Evolutionary conservation across 2,113 vertebrate species (phyloP).

Genomic region (Procapra przewalskii): DNA sequence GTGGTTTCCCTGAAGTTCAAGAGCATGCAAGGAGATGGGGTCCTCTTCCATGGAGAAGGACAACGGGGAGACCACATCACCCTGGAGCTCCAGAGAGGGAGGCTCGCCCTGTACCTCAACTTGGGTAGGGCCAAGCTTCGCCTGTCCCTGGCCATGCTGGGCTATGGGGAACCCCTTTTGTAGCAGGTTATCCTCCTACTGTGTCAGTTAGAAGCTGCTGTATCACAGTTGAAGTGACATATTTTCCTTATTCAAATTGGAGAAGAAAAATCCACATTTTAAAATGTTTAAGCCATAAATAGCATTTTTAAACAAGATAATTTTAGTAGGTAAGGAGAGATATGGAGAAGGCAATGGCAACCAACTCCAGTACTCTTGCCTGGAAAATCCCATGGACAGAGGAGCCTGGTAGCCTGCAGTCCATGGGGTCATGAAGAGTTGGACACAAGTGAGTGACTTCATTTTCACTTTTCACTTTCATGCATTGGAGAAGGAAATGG

Average conservation of each 20-base stretch:
- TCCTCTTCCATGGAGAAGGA: constrained; percentile 95
- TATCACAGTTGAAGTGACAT: fast-evolving
- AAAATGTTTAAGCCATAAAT: background rate
- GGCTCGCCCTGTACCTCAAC: constrained; percentile 90
- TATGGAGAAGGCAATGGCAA: no score
- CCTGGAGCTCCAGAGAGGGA: constrained; percentile 92
- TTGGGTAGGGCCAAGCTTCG: constrained; percentile 83
- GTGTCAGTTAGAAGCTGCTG: background rate
- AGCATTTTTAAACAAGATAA: background rate
- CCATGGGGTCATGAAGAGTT: no score
- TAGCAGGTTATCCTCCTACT: background rate
- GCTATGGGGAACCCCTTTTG: fast-evolving
- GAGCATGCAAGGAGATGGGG: constrained; percentile 94
- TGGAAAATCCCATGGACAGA: no score
- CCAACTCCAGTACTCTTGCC: no score
- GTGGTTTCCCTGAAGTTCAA: constrained; percentile 97
- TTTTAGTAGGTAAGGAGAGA: background rate
- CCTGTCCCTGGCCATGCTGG: fast-evolving
- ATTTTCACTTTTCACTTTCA: no score
- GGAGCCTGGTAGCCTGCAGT: no score
- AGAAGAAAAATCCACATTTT: background rate
- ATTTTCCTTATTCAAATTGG: background rate
- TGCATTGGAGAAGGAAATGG: no score
- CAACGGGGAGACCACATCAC: constrained; percentile 95
- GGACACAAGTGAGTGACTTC: no score